Evolutionary conservation across 2,888 invertebrate species (phyloP).

Genomic region (Drosophila niveifrons): DNA sequence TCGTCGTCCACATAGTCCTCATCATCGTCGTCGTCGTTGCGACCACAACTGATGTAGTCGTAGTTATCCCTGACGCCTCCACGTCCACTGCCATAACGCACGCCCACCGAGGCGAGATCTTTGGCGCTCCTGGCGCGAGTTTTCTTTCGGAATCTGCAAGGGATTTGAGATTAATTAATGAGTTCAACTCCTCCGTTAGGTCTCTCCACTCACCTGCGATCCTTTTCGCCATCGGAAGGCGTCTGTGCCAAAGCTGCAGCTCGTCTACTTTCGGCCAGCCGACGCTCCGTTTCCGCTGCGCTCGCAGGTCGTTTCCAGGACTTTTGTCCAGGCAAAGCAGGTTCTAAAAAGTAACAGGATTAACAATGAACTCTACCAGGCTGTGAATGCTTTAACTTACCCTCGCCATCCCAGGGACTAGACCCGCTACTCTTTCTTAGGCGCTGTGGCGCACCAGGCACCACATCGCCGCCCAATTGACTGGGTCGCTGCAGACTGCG

Average conservation of each 20-base stretch:
- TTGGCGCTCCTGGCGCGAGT: conserved; percentile 85
- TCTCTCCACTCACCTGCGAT: conserved; percentile 84
- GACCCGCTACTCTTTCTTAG: conserved; percentile 85
- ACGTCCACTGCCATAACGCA: conserved; percentile 52
- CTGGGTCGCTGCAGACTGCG: conserved; percentile 84
- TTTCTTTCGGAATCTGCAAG: conserved; percentile 85
- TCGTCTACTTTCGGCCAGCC: conserved; percentile 83
- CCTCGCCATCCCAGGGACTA: conserved; percentile 87
- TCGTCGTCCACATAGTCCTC: conserved; percentile 82
- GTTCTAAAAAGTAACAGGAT: conserved; percentile 56
- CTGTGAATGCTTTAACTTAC: conserved; percentile 52
- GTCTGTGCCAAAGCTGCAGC: conserved; percentile 77
- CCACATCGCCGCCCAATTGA: conserved; percentile 72
- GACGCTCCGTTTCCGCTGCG: conserved; percentile 87
- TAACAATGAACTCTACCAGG: too few species aligned
- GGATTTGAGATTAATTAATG: background rate
- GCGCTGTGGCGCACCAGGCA: conserved; percentile 67
- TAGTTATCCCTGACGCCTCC: conserved; percentile 80
- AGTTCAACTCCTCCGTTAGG: too few species aligned
- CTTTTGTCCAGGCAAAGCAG: conserved; percentile 81
- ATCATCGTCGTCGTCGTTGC: conserved; percentile 82
- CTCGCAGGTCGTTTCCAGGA: conserved; percentile 87
- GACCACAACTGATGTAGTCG: conserved; percentile 82
- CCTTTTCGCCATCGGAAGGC: conserved; percentile 87
- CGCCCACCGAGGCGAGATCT: conserved; percentile 55